phyloP scores from a whole-genome alignment of 2,113 vertebrate species.

The Phainopepla nitens region DNA sequence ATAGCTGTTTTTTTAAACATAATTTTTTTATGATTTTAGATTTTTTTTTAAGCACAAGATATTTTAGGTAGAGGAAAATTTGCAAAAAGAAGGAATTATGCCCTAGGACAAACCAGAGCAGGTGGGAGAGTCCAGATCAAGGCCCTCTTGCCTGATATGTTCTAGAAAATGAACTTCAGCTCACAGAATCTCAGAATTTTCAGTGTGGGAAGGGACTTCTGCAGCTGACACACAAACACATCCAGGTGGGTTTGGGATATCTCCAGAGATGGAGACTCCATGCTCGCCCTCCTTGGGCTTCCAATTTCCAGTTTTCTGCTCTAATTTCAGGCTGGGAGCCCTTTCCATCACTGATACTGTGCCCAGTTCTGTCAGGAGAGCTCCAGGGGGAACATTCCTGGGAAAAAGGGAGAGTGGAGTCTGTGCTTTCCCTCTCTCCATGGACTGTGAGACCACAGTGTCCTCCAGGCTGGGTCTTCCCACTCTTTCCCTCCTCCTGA shows the following conservation, averaged over 20 bases:
- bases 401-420: neutral
- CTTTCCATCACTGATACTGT: neutral
- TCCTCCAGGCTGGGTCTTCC: neutral
- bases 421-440: neutral
- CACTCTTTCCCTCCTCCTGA: neutral
- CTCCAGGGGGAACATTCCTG: neutral
- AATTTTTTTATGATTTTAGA: neutral
- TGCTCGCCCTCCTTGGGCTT: accelerated
- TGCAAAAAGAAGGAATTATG: neutral
- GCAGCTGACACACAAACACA: neutral
- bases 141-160: neutral
- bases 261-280: neutral
- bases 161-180: neutral
- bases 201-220: neutral
- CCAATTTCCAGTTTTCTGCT: neutral
- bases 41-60: neutral
- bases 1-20: neutral
- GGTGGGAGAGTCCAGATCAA: neutral
- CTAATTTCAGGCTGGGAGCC: neutral
- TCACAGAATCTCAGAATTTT: neutral
- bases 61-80: neutral
- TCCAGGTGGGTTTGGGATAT: neutral
- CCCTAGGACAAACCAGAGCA: neutral
- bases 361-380: neutral
- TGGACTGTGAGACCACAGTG: accelerated